Evolutionary conservation across 2,113 vertebrate genomes (phyloP).

Genomic region (Lynx canadensis): DNA sequence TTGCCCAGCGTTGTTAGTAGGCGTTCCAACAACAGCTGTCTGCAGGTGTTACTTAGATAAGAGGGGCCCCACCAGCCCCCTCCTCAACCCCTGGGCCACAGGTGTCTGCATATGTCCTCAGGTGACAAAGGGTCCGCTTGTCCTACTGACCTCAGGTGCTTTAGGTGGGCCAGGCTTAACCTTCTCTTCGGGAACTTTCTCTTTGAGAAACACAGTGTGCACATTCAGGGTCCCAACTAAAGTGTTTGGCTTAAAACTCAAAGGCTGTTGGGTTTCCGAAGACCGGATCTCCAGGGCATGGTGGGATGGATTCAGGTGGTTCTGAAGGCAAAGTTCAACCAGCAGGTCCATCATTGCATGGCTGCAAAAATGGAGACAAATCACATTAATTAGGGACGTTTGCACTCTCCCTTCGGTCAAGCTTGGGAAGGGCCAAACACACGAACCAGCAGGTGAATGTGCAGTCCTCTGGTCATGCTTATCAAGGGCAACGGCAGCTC

Average conservation of each 20-base stretch:
- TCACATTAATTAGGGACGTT: background rate
- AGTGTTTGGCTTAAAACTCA: constrained; percentile 95
- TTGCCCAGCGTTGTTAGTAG: no score
- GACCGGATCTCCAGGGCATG: constrained; percentile 93
- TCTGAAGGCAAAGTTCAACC: constrained; percentile 94
- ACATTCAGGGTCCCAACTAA: constrained; percentile 92
- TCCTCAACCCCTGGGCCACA: background rate
- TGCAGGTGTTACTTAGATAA: background rate
- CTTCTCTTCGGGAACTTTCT: constrained; percentile 92
- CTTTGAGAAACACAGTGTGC: constrained; percentile 92
- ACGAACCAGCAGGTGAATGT: fast-evolving
- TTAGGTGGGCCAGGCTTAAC: constrained; percentile 87
- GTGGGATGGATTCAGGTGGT: constrained; percentile 94
- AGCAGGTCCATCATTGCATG: constrained; percentile 97
- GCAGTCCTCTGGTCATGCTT: no score
- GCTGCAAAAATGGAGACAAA: constrained; percentile 84
- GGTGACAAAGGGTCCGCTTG: fast-evolving
- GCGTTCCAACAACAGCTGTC: no score
- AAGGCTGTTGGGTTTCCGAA: constrained; percentile 84
- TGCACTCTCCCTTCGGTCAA: constrained; percentile 68
- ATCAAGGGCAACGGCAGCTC: background rate
- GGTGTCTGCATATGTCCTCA: fast-evolving
- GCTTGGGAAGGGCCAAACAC: background rate
- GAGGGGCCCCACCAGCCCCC: background rate
- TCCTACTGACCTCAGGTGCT: constrained; percentile 91